Evolutionary conservation across 1,140 invertebrate species (phyloP).

Genomic region (Asbolus verrucosus): DNA sequence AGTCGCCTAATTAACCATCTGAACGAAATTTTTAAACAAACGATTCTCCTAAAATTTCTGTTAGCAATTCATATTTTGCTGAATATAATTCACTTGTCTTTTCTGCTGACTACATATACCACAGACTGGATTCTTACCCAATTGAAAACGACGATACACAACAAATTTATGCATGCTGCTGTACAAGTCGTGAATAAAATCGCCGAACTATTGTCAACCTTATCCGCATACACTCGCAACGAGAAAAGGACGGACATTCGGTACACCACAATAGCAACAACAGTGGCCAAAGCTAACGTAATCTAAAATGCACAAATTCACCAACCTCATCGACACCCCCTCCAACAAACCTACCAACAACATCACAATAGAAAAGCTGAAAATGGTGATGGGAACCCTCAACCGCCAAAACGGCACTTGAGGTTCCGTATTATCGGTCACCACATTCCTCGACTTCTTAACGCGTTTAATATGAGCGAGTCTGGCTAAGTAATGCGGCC

Average conservation of each 20-base stretch:
- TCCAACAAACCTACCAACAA: conserved; percentile 72
- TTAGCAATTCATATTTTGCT: too few relatives aligned
- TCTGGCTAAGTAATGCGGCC: conserved; percentile 81
- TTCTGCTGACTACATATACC: too few relatives aligned
- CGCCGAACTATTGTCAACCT: conserved; percentile 78
- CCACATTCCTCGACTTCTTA: conserved; percentile 76
- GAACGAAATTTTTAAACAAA: too few relatives aligned
- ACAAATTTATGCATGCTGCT: conserved; percentile 88
- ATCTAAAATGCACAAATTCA: conserved; percentile 67
- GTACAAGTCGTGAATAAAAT: conserved; percentile 86
- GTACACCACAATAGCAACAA: conserved; percentile 92
- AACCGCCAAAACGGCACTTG: conserved; percentile 90
- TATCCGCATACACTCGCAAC: conserved; percentile 71
- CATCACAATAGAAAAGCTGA: conserved; percentile 87
- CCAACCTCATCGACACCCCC: background rate
- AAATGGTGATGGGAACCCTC: conserved; percentile 83
- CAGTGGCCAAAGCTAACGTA: conserved; percentile 83
- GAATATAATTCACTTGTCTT: too few relatives aligned
- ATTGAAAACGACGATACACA: conserved; percentile 89
- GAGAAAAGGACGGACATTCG: conserved; percentile 88
- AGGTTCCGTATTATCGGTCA: conserved; percentile 85
- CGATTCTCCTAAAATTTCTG: too few relatives aligned
- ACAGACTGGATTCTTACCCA: conserved; percentile 77
- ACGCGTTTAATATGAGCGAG: conserved; percentile 79
- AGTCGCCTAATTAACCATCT: too few relatives aligned